phyloP scores from a whole-genome alignment of 2,888 invertebrate genomes.

The Amiota minor region DNA sequence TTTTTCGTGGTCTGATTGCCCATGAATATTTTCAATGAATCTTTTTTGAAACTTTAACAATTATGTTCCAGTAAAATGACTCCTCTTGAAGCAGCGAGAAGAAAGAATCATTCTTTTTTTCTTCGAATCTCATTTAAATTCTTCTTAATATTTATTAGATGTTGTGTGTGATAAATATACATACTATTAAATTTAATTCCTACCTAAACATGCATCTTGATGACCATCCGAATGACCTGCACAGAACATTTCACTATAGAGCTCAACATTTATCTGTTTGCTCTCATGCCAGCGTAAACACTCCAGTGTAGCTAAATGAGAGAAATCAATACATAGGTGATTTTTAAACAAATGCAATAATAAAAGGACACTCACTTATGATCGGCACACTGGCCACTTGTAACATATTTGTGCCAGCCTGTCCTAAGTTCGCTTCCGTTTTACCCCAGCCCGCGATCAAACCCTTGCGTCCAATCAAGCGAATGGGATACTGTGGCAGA shows the following conservation, averaged over 20 bases:
- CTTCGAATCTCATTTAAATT: neutral
- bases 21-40: too few species aligned
- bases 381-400: slow-evolving; percentile 88
- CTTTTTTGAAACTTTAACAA: too few species aligned
- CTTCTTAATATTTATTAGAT: neutral
- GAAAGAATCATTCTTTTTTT: neutral
- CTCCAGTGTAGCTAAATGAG: slow-evolving; percentile 78
- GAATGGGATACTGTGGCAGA: slow-evolving; percentile 77
- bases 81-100: neutral
- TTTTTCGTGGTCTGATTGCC: too few species aligned
- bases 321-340: too few species aligned
- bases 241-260: slow-evolving; percentile 87
- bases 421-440: slow-evolving; percentile 81
- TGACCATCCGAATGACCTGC: slow-evolving; percentile 88
- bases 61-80: too few species aligned
- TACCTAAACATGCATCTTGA: slow-evolving; percentile 86
- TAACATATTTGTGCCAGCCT: slow-evolving; percentile 86
- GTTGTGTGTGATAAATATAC: too few species aligned
- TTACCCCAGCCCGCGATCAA: slow-evolving; percentile 90
- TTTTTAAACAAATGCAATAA: neutral
- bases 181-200: slow-evolving; percentile 73
- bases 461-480: slow-evolving; percentile 76
- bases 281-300: slow-evolving; percentile 87
- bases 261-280: slow-evolving; percentile 85
- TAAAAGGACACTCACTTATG: slow-evolving; percentile 76